Percentiles rank a stretch among this genome's conserved stretches.
Evolutionary conservation across 2,888 invertebrate genomes (phyloP).

Genomic region (Aleiodes leptofemur): DNA sequence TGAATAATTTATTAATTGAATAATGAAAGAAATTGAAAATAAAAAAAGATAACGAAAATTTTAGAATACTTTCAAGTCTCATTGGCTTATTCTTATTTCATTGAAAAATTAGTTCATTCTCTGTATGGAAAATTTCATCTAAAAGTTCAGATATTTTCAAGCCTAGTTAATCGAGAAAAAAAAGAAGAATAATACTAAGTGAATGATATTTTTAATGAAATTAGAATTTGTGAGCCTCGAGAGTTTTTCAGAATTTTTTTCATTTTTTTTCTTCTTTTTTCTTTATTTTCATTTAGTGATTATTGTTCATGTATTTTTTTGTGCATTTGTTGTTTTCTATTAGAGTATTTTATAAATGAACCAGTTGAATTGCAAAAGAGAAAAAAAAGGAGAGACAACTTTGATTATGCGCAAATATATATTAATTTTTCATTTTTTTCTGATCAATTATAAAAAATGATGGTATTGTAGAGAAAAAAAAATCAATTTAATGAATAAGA

Average conservation of each 20-base stretch:
- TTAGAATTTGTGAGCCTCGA: background rate
- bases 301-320: constrained; percentile 31
- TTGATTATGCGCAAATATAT: constrained; percentile 8
- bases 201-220: background rate
- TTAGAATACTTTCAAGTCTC: constrained; percentile 24
- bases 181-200: too few relatives aligned
- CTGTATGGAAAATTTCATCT: constrained; percentile 1
- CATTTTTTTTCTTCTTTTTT: background rate
- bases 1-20: constrained; percentile 19
- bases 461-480: constrained; percentile 3
- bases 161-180: too few relatives aligned
- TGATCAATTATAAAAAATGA: constrained; percentile 7
- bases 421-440: too few relatives aligned
- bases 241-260: too few relatives aligned
- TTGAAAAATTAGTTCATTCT: background rate
- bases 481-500: constrained; percentile 21
- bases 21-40: too few relatives aligned
- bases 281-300: background rate
- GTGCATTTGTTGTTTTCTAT: constrained; percentile 30
- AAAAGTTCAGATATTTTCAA: too few relatives aligned
- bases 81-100: constrained; percentile 13
- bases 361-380: background rate
- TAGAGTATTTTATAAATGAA: background rate
- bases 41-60: background rate
- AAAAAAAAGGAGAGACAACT: background rate